Percentiles rank a stretch among this genome's conserved stretches.
Evolutionary conservation across 2,113 vertebrate genomes (phyloP).

Genomic region (Erythrolamprus reginae): DNA sequence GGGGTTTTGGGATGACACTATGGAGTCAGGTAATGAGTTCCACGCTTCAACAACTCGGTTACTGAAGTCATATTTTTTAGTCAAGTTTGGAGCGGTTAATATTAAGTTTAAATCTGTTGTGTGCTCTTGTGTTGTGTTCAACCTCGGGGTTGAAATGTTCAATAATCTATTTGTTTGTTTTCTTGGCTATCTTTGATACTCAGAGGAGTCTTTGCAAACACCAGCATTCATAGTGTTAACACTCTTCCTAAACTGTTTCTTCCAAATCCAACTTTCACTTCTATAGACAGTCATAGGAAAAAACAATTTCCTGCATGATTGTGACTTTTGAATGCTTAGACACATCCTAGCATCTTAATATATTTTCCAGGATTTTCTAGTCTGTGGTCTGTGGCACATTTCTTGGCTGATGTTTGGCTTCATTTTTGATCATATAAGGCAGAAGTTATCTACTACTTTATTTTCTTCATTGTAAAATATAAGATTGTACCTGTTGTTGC

Average conservation of each 20-base stretch:
- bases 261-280: not conserved
- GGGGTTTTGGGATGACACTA: too few species aligned
- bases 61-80: too few species aligned
- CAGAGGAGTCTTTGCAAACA: not conserved
- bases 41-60: too few species aligned
- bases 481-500: not conserved
- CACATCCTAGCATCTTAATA: not conserved
- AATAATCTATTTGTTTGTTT: not conserved
- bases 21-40: too few species aligned
- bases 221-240: not conserved
- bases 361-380: not conserved
- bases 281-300: not conserved
- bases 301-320: not conserved
- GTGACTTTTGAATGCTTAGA: not conserved
- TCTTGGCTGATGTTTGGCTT: not conserved
- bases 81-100: too few species aligned
- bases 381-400: not conserved
- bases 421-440: not conserved
- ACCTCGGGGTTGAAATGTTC: not conserved
- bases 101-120: too few species aligned
- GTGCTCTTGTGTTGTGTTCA: too few species aligned
- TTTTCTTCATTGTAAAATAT: not conserved
- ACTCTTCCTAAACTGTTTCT: not conserved
- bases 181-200: not conserved
- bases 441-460: not conserved